Conservation (phyloP, 92 coral and sea anemone species). For the Epizoanthus rinbou region DNA sequence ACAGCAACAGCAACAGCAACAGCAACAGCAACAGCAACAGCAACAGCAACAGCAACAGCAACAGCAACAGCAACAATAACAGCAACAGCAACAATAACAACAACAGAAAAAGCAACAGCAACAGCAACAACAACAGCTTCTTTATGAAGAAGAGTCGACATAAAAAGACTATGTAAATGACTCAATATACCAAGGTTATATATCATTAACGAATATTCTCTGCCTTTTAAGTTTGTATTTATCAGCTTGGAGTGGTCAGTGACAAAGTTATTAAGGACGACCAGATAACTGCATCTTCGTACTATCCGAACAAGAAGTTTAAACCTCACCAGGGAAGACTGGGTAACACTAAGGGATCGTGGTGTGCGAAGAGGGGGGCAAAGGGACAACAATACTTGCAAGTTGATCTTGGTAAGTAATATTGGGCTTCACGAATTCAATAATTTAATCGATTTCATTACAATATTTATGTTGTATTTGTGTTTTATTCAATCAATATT, state of each 20-base stretch:
- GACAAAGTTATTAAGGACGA: constrained; percentile 64
- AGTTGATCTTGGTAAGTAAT: constrained; percentile 75
- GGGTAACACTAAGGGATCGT: constrained; percentile 73
- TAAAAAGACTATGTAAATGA: too few relatives aligned
- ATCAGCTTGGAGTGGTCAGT: constrained; percentile 75
- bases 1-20: too few relatives aligned
- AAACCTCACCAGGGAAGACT: constrained; percentile 89
- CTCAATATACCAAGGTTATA: too few relatives aligned
- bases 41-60: too few relatives aligned
- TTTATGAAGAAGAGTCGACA: too few relatives aligned
- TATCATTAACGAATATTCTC: background rate
- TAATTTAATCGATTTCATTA: too few relatives aligned
- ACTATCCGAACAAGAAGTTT: constrained; percentile 59
- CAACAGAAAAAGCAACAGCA: background rate
- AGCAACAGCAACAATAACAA: background rate
- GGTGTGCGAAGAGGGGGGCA: constrained; percentile 74
- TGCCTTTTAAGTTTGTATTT: constrained; percentile 75
- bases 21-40: too few relatives aligned
- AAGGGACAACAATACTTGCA: constrained; percentile 67
- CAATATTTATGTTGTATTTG: too few relatives aligned
- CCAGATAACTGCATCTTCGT: constrained; percentile 89
- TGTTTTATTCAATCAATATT: too few relatives aligned
- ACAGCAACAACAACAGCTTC: background rate
- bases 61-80: background rate
- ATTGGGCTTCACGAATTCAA: too few relatives aligned